Base-by-base conservation (phyloP, 2,888 invertebrate genomes). In the Cordilura impudica region DNA sequence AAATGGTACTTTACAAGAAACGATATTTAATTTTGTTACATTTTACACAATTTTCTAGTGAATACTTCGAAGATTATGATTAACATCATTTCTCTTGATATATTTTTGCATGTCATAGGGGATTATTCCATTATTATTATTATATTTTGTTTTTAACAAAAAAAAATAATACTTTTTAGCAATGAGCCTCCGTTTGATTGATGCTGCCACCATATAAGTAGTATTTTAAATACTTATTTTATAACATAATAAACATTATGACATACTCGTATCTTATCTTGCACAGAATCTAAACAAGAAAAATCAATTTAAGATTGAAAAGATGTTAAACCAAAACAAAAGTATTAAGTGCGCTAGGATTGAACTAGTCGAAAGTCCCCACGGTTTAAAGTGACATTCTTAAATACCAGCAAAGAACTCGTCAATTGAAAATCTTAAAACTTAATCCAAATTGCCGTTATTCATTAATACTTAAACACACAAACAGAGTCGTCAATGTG, bases 261-360 rank as follows among this genome's bases (percentile, higher is more conserved):
- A 31, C 8, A 31, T n/a, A n/a, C n/a, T n/a, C n/a, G 16, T 49
- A 43, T 54, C 26, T 45, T 45, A 54, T 47, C 21, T 5, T 23
- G 4, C 10, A 54, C 43, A 23, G 18, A 18, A 58, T 51, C 12
- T 66, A 29, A 69, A 75, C 75, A 75, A 54, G 63, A 69, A 75
- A 75, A 63, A 54, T 69, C 75, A 61, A 75, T 75, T 75, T 56
- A 63, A 29, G 31, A 45, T 8, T 61, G 18, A 53, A 66, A 58
- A 61, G 54, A 26, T 16, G 14, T 12, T n/a, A 53, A 53, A 12
- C 53, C 47, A 19, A n/a, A 16, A 47, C 14, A 72, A 73, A 73
- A 35, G n/a, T 54, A 39, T 66, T 45, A 31, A n/a, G n/a, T n/a
- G n/a, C 60, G 60, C 63, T 35, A 53, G 14, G n/a, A 56, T 39